Evolutionary conservation across 2,113 vertebrate genomes (phyloP), one percentile per base, ranked within the genome.

Genomic region (Andinoacara biseriatus): DNA sequence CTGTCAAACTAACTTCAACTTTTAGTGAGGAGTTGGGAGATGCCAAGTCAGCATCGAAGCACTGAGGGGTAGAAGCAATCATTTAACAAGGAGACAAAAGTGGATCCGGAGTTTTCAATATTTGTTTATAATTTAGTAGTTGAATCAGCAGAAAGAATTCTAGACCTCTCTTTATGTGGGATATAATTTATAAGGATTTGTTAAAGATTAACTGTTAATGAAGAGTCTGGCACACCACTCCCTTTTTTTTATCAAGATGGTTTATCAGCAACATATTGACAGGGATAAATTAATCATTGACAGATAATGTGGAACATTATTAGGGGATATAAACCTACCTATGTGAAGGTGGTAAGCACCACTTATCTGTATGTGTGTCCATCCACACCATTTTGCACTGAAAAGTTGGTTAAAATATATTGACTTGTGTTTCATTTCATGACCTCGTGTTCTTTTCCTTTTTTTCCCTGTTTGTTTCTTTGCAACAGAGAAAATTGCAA

Each of bases 1-100:
- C 88, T 89, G 86, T 87, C 86, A 80, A 86, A 84, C 72, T 67
- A 65, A 69, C 74, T 86, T 76, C 61, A 83, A 60, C 29, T 82
- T 84, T 79, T 61, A 58, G n/a, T 81, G 58, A 46, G n/a, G 46
- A 74, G 86, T 61, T 61, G 5, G 5, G 17, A 90, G 76, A 80
- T 85, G 83, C 86, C 1, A 75, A 81, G 76, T 91, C 87, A 81
- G 86, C 80, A 17, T 17, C 10, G 11, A 74, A 63, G 52, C 76
- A 77, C 80, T 85, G 14, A 26, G 54, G 20, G 59, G 31, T 76
- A 7, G 43, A 60, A 57, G 56, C 52, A 76, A 76, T 86, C 58
- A 58, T 46, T 75, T 79, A 35, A 61, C 13, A 46, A 74, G 13
- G 59, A 69, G 77, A 72, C 33, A 61, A 29, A 29, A 58, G 14